Conservation (phyloP, 2,888 invertebrate genomes). For the Amphipoea lucens region DNA sequence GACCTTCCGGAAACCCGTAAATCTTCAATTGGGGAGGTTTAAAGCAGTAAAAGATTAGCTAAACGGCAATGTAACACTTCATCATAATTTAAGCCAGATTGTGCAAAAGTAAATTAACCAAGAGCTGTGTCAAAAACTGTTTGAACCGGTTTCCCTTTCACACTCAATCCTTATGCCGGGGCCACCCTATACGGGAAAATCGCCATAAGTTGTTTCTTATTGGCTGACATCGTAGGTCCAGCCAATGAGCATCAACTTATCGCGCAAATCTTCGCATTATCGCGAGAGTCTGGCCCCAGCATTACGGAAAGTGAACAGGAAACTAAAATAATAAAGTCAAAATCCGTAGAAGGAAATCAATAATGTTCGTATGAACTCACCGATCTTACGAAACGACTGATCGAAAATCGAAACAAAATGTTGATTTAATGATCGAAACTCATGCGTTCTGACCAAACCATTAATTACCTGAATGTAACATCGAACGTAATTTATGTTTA, state of each 20-base stretch:
- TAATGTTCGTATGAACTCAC: constrained; percentile 52
- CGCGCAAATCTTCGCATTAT: too few species aligned
- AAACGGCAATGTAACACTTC: not conserved
- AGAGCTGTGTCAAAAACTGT: not conserved
- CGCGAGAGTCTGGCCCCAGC: too few species aligned
- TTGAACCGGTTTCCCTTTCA: constrained; percentile 6
- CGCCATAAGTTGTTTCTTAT: too few species aligned
- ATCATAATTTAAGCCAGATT: not conserved
- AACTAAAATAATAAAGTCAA: constrained; percentile 1
- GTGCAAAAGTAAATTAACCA: not conserved
- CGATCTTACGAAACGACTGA: constrained; percentile 72
- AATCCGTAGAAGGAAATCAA: constrained; percentile 7
- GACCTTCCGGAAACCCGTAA: not conserved
- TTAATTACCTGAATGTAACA: constrained; percentile 72
- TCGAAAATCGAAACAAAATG: constrained; percentile 72
- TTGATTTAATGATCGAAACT: constrained; percentile 71
- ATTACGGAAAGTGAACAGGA: not conserved
- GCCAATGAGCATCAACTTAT: too few species aligned
- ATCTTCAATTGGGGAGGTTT: not conserved
- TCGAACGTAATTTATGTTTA: constrained; percentile 73
- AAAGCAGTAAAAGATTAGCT: not conserved
- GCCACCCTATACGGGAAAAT: too few species aligned
- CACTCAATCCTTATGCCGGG: constrained; percentile 14
- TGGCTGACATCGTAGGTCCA: too few species aligned
- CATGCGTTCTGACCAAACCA: constrained; percentile 65